These are phyloP conservation scores for Anhinga anhinga DNA, from an alignment of 2,113 vertebrate genomes.

Conservation along the genomic window DNA sequence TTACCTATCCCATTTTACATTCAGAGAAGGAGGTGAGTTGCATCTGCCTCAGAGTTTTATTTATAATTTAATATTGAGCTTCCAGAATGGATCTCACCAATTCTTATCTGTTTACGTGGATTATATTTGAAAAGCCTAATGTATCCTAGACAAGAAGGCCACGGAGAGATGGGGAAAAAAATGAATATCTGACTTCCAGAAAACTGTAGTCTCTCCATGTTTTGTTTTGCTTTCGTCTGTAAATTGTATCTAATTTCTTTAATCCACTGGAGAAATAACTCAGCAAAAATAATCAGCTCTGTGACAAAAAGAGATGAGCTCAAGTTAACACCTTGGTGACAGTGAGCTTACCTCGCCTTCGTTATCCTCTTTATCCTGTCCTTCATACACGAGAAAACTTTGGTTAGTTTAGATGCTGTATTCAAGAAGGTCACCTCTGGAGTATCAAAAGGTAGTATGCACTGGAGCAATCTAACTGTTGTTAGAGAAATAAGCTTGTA, in stretches of 20 bases:
- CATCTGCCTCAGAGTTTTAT: slow-evolving; percentile 13
- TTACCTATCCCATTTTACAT: slow-evolving; percentile 10
- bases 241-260: not conserved
- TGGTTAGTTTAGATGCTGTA: not conserved
- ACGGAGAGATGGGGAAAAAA: not conserved
- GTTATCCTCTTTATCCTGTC: not conserved
- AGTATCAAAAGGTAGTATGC: not conserved
- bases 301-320: not conserved
- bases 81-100: not conserved
- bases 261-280: not conserved
- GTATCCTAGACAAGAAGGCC: not conserved
- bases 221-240: not conserved
- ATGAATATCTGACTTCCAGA: not conserved
- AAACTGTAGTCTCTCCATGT: not conserved
- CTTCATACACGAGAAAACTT: not conserved
- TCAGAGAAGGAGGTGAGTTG: not conserved
- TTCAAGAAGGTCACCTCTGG: not conserved
- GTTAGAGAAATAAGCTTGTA: not conserved
- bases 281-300: not conserved
- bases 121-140: not conserved
- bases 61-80: slow-evolving; percentile 17
- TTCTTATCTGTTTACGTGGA: not conserved
- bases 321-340: not conserved
- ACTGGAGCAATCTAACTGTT: not conserved
- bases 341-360: not conserved